These are phyloP conservation scores for Hypotaenidia philippensis DNA, from an alignment of 2,797 vertebrate genomes.

Conservation along the genomic window DNA sequence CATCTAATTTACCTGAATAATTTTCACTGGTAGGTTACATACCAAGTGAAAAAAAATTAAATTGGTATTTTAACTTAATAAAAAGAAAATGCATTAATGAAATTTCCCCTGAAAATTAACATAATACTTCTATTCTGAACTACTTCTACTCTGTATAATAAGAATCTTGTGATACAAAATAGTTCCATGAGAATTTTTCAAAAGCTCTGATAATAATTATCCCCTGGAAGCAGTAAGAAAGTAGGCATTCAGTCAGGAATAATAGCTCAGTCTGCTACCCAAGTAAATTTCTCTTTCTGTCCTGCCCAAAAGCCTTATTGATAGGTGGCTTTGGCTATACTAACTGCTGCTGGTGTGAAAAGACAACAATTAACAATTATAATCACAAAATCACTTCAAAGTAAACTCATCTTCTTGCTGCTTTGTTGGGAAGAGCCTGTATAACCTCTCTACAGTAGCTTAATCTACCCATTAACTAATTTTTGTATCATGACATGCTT, in stretches of 20 bases:
- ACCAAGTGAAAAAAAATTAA: not conserved
- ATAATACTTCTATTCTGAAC: not conserved
- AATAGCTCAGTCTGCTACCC: not conserved
- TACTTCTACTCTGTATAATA: not conserved
- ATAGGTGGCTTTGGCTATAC: not conserved
- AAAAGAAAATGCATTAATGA: not conserved
- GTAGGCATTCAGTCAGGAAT: not conserved
- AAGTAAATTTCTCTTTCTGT: constrained; percentile 10
- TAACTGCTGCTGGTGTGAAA: not conserved
- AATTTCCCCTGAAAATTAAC: not conserved
- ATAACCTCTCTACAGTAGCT: not conserved
- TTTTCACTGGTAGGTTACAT: not conserved
- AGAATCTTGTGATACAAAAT: not conserved
- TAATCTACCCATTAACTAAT: not conserved
- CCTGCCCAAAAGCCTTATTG: not conserved
- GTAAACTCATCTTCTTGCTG: not conserved
- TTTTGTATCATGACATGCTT: not conserved
- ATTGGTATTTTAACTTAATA: not conserved
- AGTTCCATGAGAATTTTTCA: not conserved
- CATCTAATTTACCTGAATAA: not conserved
- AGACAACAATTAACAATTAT: not conserved
- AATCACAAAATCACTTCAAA: not conserved
- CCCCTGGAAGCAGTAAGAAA: not conserved
- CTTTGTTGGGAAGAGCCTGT: not conserved
- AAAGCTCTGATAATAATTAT: not conserved